Evolutionary conservation across 2,888 invertebrate species (phyloP).

Genomic region (Polydrusus tereticollis): DNA sequence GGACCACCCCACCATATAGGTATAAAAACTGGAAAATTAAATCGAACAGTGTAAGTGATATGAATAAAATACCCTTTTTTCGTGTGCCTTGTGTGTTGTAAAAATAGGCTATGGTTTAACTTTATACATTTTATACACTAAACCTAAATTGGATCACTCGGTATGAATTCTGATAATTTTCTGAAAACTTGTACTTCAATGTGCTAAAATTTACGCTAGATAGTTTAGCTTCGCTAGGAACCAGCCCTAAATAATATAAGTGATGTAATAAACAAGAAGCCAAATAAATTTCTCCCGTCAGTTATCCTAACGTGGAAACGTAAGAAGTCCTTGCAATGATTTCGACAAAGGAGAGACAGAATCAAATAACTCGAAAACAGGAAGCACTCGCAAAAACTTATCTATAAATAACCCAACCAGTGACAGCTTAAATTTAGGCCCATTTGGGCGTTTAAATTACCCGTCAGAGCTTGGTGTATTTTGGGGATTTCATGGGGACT

Average conservation of each 20-base stretch:
- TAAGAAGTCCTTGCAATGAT: neutral
- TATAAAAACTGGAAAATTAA: too few relatives aligned
- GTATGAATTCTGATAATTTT: too few relatives aligned
- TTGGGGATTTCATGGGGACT: constrained; percentile 6
- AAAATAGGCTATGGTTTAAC: too few relatives aligned
- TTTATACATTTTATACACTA: too few relatives aligned
- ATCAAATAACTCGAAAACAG: constrained; percentile 28
- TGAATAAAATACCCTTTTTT: too few relatives aligned
- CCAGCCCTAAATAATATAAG: neutral
- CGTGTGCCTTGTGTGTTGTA: too few relatives aligned
- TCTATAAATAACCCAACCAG: constrained; percentile 27
- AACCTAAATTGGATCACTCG: too few relatives aligned
- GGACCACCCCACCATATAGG: too few relatives aligned
- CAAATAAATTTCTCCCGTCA: neutral
- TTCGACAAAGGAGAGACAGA: neutral
- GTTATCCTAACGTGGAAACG: neutral
- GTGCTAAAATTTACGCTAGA: too few relatives aligned
- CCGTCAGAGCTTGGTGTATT: constrained; percentile 15
- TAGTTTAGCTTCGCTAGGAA: too few relatives aligned
- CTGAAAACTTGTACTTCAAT: too few relatives aligned
- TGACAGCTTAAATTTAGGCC: constrained; percentile 24
- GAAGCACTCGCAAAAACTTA: constrained; percentile 9
- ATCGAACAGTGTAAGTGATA: too few relatives aligned
- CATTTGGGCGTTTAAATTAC: constrained; percentile 24
- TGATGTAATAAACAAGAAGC: neutral